phyloP scores from a whole-genome alignment of 2,888 invertebrate genomes.

The Ochropleura plecta region DNA sequence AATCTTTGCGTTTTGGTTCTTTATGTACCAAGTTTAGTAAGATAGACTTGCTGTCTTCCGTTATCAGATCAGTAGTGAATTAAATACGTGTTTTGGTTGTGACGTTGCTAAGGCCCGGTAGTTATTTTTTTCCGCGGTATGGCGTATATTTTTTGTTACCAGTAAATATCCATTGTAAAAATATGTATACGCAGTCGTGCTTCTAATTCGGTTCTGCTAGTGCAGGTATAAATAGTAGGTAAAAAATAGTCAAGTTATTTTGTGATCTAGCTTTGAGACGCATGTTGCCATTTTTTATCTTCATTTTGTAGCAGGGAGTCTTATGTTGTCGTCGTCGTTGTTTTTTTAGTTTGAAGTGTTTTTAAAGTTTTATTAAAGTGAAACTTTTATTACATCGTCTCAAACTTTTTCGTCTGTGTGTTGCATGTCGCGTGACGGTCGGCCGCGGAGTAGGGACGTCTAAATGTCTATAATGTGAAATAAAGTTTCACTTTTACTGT shows the following conservation, averaged over 20 bases:
- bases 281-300: background rate
- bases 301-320: background rate
- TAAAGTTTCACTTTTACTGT: no score
- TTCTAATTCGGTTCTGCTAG: background rate
- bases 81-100: conserved; percentile 3
- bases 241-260: no score
- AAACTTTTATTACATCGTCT: no score
- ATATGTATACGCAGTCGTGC: background rate
- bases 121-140: background rate
- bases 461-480: no score
- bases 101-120: background rate
- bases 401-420: no score
- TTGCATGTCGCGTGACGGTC: no score
- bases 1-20: background rate
- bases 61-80: background rate
- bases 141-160: background rate
- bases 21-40: background rate
- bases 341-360: background rate
- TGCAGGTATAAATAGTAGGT: no score
- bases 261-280: background rate
- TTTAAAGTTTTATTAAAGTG: background rate
- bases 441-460: no score
- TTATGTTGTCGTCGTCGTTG: background rate
- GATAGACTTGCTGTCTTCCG: background rate
- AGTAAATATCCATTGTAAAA: background rate